Conservation (phyloP, 2,113 vertebrate species). For the Tyrannus savana region DNA sequence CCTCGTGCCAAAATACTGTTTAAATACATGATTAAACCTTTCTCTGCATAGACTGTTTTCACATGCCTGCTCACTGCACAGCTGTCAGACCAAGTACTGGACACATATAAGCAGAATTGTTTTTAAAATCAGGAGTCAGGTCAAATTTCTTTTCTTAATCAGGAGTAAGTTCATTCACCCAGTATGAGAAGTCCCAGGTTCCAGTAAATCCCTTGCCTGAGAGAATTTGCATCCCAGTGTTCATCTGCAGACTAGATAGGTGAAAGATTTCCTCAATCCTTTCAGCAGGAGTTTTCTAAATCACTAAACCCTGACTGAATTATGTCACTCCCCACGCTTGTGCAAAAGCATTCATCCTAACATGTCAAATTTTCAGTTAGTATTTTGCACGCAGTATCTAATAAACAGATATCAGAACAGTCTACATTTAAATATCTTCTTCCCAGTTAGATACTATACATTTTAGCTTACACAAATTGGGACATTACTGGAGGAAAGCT, state of each 20-base stretch:
- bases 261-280: background rate
- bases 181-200: background rate
- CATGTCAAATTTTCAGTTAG: background rate
- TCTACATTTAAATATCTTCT: background rate
- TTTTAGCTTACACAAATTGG: background rate
- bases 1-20: background rate
- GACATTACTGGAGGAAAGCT: background rate
- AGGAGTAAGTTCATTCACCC: background rate
- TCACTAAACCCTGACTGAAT: background rate
- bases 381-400: background rate
- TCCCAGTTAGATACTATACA: background rate
- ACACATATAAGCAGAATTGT: background rate
- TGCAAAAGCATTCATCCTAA: background rate
- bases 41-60: background rate
- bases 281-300: background rate
- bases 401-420: background rate
- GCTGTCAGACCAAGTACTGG: background rate
- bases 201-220: background rate
- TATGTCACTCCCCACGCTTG: background rate
- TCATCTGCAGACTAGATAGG: background rate
- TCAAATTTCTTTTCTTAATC: background rate
- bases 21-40: background rate
- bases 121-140: background rate
- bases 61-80: background rate
- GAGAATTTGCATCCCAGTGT: background rate